Evolutionary conservation across 2,113 vertebrate species (phyloP).

Genomic region (Erythrocercus mccallii): DNA sequence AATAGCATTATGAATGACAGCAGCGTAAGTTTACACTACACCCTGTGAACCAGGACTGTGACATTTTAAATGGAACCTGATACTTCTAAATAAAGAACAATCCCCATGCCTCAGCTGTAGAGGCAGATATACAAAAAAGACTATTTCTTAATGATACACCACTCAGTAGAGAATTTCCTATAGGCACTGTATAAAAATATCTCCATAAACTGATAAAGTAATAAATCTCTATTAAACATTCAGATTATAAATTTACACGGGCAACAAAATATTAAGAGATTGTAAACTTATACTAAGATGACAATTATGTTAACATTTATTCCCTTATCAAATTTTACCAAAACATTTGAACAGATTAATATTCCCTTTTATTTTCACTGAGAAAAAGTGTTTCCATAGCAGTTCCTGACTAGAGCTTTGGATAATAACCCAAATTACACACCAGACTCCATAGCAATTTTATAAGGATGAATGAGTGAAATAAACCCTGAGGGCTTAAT

Average conservation of each 20-base stretch:
- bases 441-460: neutral
- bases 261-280: neutral
- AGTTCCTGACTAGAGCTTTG: neutral
- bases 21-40: neutral
- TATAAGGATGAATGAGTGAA: neutral
- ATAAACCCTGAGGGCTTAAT: neutral
- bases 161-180: neutral
- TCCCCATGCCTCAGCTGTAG: neutral
- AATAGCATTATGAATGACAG: neutral
- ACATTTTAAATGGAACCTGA: neutral
- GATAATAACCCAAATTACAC: neutral
- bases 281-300: neutral
- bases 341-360: neutral
- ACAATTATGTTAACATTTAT: neutral
- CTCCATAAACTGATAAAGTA: neutral
- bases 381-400: neutral
- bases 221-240: neutral
- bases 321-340: neutral
- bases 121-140: neutral
- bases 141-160: neutral
- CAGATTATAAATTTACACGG: neutral
- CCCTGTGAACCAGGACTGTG: neutral
- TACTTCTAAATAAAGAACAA: neutral
- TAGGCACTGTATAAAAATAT: neutral
- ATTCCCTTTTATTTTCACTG: neutral